Conservation (phyloP, 2,888 invertebrate species). For the Leucozona laternaria region DNA sequence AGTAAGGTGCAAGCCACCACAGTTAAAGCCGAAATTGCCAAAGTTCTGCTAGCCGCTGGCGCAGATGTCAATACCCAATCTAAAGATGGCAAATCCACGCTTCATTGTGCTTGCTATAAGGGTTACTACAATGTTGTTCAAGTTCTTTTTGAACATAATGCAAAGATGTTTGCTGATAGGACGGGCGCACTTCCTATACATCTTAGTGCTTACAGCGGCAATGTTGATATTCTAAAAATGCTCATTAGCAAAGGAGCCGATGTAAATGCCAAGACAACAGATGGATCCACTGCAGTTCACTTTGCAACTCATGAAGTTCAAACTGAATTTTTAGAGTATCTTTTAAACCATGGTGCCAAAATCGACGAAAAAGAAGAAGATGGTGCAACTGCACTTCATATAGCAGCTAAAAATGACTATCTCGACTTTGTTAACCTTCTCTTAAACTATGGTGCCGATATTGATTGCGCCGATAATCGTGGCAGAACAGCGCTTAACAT, state of each 20-base stretch:
- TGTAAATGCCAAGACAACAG: constrained; percentile 17
- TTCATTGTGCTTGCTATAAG: constrained; percentile 10
- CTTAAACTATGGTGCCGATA: constrained; percentile 36
- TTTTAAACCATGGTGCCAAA: constrained; percentile 11
- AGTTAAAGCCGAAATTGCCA: not conserved
- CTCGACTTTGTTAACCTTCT: constrained; percentile 29
- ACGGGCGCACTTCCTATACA: constrained; percentile 32
- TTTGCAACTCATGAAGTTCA: constrained; percentile 75
- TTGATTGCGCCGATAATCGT: not conserved
- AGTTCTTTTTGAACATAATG: constrained; percentile 7
- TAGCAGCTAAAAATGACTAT: constrained; percentile 17
- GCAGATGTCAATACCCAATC: not conserved
- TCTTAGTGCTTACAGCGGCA: constrained; percentile 29
- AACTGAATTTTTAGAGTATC: not conserved
- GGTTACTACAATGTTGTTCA: not conserved
- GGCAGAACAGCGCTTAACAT: constrained; percentile 1
- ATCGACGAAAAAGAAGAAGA: constrained; percentile 27
- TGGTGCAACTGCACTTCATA: constrained; percentile 34
- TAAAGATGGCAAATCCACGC: not conserved
- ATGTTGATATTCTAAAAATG: constrained; percentile 28
- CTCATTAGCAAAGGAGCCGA: constrained; percentile 39
- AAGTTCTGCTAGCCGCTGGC: not conserved
- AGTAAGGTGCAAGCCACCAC: accelerated
- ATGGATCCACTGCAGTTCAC: constrained; percentile 49
- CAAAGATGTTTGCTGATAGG: constrained; percentile 4